These are phyloP conservation scores for Thumatha senex DNA, from an alignment of 2,888 invertebrate genomes.

Conservation along the genomic window DNA sequence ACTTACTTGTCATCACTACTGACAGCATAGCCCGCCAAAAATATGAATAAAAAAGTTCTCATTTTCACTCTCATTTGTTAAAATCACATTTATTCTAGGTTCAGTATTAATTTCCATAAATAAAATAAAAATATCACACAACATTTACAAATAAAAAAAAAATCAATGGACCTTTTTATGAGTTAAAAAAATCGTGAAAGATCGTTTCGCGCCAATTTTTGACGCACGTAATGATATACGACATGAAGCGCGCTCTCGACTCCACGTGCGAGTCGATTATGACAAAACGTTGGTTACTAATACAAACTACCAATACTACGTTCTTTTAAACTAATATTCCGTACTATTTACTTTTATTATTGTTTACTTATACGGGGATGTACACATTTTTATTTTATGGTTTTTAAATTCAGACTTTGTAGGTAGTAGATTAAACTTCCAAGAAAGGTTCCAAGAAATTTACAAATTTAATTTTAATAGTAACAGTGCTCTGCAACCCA, in stretches of 20 bases:
- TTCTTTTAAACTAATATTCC: too few relatives aligned
- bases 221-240: constrained; percentile 38
- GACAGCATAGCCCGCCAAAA: constrained; percentile 63
- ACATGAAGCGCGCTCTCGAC: constrained; percentile 43
- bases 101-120: constrained; percentile 1
- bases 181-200: not conserved
- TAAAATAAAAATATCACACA: not conserved
- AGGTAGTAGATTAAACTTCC: too few relatives aligned
- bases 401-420: too few relatives aligned
- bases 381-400: not conserved
- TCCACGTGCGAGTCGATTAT: constrained; percentile 43
- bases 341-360: too few relatives aligned
- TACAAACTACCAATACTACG: constrained; percentile 38
- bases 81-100: not conserved
- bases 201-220: constrained; percentile 47
- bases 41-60: constrained; percentile 52
- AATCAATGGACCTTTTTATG: too few relatives aligned
- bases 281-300: constrained; percentile 20
- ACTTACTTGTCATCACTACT: constrained; percentile 66
- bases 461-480: too few relatives aligned
- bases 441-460: too few relatives aligned
- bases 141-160: not conserved
- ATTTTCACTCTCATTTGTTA: constrained; percentile 37
- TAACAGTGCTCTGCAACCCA: too few relatives aligned
- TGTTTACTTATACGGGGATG: too few relatives aligned